These are phyloP conservation scores for Chamaetylas fuelleborni DNA, from an alignment of 2,113 vertebrate species.

Conservation along the genomic window DNA sequence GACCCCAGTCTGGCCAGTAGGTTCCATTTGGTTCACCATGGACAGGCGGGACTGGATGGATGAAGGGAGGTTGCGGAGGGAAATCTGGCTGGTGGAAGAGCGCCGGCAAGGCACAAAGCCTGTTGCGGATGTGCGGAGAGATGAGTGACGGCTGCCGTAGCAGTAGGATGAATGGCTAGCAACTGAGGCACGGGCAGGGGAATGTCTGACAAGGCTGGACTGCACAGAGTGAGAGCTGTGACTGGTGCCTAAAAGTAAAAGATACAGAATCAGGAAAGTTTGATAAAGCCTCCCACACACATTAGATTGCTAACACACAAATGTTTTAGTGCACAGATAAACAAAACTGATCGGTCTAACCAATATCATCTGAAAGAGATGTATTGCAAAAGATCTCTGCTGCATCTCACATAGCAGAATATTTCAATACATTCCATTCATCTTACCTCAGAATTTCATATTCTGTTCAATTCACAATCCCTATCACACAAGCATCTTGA, in stretches of 20 bases:
- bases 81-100: constrained; percentile 96
- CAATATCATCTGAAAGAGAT: not conserved
- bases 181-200: constrained; percentile 92
- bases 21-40: constrained; percentile 81
- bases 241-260: constrained; percentile 84
- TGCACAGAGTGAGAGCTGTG: constrained; percentile 95
- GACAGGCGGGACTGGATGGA: constrained; percentile 95
- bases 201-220: constrained; percentile 90
- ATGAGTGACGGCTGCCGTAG: constrained; percentile 93
- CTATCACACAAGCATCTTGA: not conserved
- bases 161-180: constrained; percentile 95
- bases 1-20: constrained; percentile 73
- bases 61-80: constrained; percentile 90
- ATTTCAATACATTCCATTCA: not conserved
- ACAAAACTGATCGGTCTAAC: not conserved
- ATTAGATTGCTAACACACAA: not conserved
- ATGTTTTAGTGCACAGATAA: not conserved
- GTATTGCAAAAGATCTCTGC: not conserved
- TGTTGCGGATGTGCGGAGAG: constrained; percentile 89
- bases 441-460: not conserved
- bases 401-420: not conserved
- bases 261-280: constrained; percentile 18
- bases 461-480: not conserved
- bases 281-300: not conserved
- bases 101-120: constrained; percentile 94